Conservation (phyloP, 2,888 invertebrate genomes). For the Teleiodes luculella region DNA sequence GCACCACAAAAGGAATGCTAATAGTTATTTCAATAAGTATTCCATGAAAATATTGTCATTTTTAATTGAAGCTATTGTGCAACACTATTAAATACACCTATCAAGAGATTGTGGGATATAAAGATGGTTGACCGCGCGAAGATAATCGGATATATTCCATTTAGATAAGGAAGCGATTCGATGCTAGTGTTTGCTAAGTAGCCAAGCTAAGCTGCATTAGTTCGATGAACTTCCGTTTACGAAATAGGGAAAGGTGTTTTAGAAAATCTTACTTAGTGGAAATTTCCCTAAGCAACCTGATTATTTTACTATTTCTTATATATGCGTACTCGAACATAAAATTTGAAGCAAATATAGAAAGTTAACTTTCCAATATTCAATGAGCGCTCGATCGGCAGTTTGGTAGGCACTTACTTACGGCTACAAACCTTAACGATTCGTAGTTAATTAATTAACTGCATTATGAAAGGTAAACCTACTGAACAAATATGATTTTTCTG, state of each 20-base stretch:
- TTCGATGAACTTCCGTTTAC: constrained; percentile 71
- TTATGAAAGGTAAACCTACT: not conserved
- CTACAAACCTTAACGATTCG: not conserved
- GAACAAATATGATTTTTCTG: not conserved
- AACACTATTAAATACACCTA: constrained; percentile 10
- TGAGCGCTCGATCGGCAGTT: not conserved
- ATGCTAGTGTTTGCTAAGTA: constrained; percentile 31
- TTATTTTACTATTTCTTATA: constrained; percentile 16
- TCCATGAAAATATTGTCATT: not conserved
- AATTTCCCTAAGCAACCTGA: constrained; percentile 37
- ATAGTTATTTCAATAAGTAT: not conserved
- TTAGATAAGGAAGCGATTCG: constrained; percentile 54
- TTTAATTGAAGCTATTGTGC: not conserved
- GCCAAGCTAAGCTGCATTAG: constrained; percentile 40
- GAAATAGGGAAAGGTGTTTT: constrained; percentile 57
- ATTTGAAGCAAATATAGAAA: constrained; percentile 20
- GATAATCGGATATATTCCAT: constrained; percentile 52
- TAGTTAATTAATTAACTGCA: not conserved
- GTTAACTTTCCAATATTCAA: constrained; percentile 21
- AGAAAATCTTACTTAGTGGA: constrained; percentile 36
- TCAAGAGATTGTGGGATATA: constrained; percentile 36
- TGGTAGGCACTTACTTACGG: not conserved
- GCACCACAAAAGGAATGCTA: not conserved
- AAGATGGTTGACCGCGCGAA: constrained; percentile 30
- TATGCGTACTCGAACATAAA: not conserved